These are phyloP conservation scores for Seladonia tumulorum DNA, from an alignment of 2,888 invertebrate species.

Conservation along the genomic window DNA sequence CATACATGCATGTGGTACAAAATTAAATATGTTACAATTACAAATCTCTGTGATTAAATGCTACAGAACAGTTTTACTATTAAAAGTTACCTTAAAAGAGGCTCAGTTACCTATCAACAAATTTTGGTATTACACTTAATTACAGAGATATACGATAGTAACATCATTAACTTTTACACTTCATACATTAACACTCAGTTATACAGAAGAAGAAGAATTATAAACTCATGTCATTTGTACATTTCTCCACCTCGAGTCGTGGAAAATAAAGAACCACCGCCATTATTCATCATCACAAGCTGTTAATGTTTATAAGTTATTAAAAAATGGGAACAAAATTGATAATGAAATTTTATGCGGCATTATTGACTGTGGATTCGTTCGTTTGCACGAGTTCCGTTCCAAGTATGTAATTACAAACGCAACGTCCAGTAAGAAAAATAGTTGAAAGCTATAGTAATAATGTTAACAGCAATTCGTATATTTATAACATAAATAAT, in stretches of 20 bases:
- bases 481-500: slow-evolving; percentile 60
- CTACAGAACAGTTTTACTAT: not conserved
- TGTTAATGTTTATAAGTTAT: slow-evolving; percentile 50
- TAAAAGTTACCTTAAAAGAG: not conserved
- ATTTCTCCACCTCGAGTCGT: slow-evolving; percentile 41
- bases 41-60: not conserved
- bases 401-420: slow-evolving; percentile 40
- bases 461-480: slow-evolving; percentile 55
- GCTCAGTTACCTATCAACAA: not conserved
- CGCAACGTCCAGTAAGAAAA: slow-evolving; percentile 59
- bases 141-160: slow-evolving; percentile 15
- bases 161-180: slow-evolving; percentile 6
- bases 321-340: slow-evolving; percentile 37
- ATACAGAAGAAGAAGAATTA: slow-evolving; percentile 45
- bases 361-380: slow-evolving; percentile 10
- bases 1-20: slow-evolving; percentile 22
- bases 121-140: not conserved
- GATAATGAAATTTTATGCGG: slow-evolving; percentile 25
- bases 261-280: slow-evolving; percentile 46
- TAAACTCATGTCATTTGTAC: slow-evolving; percentile 41
- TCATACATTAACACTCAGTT: slow-evolving; percentile 48
- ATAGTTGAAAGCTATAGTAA: slow-evolving; percentile 52
- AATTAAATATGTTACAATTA: slow-evolving; percentile 13
- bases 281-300: slow-evolving; percentile 48
- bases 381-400: slow-evolving; percentile 29